Evolutionary conservation across 2,113 vertebrate species (phyloP).

Genomic region (Cephalopholis sonnerati): DNA sequence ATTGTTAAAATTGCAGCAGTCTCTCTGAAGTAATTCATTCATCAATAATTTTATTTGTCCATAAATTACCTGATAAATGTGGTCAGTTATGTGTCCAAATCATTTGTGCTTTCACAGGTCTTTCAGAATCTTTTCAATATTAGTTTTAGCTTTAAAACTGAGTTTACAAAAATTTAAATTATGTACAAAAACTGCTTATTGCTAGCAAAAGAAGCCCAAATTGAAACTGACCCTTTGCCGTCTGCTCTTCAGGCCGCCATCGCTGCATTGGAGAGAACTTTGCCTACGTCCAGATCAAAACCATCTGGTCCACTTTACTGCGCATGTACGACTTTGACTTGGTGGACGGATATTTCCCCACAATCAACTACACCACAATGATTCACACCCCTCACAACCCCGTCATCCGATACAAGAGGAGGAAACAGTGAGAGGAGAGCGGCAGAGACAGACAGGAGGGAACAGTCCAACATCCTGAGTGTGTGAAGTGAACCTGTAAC

Average conservation of each 20-base stretch:
- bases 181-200: not conserved
- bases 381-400: slow-evolving; percentile 96
- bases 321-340: slow-evolving; percentile 95
- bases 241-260: slow-evolving; percentile 89
- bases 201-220: not conserved
- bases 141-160: not conserved
- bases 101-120: not conserved
- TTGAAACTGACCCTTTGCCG: not conserved
- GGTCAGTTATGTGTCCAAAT: not conserved
- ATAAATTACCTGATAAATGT: not conserved
- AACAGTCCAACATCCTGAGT: not conserved
- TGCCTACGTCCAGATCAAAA: slow-evolving; percentile 98
- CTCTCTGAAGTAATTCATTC: no score
- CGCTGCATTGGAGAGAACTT: slow-evolving; percentile 99
- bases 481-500: slow-evolving; percentile 11
- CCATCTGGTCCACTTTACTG: slow-evolving; percentile 96
- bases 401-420: slow-evolving; percentile 91
- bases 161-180: not conserved
- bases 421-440: slow-evolving; percentile 71
- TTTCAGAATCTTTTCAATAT: not conserved
- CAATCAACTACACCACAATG: slow-evolving; percentile 97
- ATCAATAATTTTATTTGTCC: not conserved
- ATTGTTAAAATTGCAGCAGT: no score
- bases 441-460: slow-evolving; percentile 4
- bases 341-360: slow-evolving; percentile 92